These are phyloP conservation scores for Lingula anatina DNA, from an alignment of 2,888 invertebrate species.

Conservation along the genomic window DNA sequence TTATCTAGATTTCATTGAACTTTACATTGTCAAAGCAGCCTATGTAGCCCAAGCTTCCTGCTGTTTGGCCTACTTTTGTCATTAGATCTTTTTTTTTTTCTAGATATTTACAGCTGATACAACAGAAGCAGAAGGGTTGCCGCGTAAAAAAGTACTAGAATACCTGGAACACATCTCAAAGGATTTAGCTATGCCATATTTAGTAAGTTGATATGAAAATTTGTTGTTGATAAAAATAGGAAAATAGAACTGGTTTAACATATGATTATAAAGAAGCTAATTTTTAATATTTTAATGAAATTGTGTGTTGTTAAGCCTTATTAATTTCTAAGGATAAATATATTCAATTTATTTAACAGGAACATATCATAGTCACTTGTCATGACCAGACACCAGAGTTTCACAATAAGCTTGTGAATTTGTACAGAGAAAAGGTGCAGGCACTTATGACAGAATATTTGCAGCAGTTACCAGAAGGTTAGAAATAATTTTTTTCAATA, in stretches of 20 bases:
- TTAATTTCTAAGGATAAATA: too few relatives aligned
- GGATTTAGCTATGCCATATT: slow-evolving; percentile 78
- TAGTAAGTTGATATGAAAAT: too few relatives aligned
- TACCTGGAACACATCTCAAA: slow-evolving; percentile 77
- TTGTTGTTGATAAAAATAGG: too few relatives aligned
- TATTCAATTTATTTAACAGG: slow-evolving; percentile 57
- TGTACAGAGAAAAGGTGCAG: slow-evolving; percentile 72
- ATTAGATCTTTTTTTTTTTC: slow-evolving; percentile 12
- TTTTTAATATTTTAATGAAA: too few relatives aligned
- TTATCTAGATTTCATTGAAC: too few relatives aligned
- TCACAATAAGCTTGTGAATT: slow-evolving; percentile 85
- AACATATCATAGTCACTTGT: slow-evolving; percentile 89
- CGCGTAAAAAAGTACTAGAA: slow-evolving; percentile 81
- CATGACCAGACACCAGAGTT: slow-evolving; percentile 76
- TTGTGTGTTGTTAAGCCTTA: too few relatives aligned
- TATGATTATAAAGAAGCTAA: too few relatives aligned
- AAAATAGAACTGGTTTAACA: too few relatives aligned
- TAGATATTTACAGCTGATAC: slow-evolving; percentile 77
- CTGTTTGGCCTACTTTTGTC: too few relatives aligned
- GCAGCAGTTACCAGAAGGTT: slow-evolving; percentile 40
- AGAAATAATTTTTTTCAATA: slow-evolving; percentile 2
- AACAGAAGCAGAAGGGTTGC: slow-evolving; percentile 81
- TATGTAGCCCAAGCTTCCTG: too few relatives aligned
- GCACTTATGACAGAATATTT: slow-evolving; percentile 49
- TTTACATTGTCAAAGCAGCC: too few relatives aligned